Conservation (phyloP, 2,888 invertebrate species). For the Amitus sp. region DNA sequence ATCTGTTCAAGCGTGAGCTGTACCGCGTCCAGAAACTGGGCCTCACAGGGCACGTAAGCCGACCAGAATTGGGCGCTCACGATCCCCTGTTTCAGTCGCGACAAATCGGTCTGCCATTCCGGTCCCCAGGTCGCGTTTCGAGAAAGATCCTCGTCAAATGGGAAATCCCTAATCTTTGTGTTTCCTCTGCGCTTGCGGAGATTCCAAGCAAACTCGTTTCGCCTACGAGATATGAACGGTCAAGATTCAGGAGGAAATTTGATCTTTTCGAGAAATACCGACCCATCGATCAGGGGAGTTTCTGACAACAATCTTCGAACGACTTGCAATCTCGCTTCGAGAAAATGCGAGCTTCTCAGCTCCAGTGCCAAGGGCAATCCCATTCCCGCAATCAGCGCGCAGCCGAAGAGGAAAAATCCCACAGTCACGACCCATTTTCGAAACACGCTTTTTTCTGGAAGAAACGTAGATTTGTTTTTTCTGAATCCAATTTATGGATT, state of each 20-base stretch:
- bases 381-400: slow-evolving; percentile 63
- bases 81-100: slow-evolving; percentile 65
- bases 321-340: slow-evolving; percentile 70
- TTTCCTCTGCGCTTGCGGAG: slow-evolving; percentile 60
- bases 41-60: slow-evolving; percentile 70
- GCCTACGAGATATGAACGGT: no score
- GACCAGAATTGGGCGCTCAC: slow-evolving; percentile 68
- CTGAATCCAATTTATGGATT: no score
- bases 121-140: slow-evolving; percentile 58
- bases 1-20: slow-evolving; percentile 75
- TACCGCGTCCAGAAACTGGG: slow-evolving; percentile 75
- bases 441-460: slow-evolving; percentile 46
- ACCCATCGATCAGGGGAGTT: slow-evolving; percentile 70
- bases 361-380: slow-evolving; percentile 69
- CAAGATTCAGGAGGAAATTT: no score
- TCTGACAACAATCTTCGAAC: slow-evolving; percentile 69
- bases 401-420: slow-evolving; percentile 59
- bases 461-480: no score
- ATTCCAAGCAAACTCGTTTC: slow-evolving; percentile 66
- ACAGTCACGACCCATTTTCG: slow-evolving; percentile 58
- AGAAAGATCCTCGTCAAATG: slow-evolving; percentile 63
- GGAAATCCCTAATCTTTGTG: slow-evolving; percentile 60
- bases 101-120: slow-evolving; percentile 68
- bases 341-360: slow-evolving; percentile 68
- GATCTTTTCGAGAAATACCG: slow-evolving; percentile 39